phyloP scores from a whole-genome alignment of 2,888 invertebrate genomes.

The Labia minor region DNA sequence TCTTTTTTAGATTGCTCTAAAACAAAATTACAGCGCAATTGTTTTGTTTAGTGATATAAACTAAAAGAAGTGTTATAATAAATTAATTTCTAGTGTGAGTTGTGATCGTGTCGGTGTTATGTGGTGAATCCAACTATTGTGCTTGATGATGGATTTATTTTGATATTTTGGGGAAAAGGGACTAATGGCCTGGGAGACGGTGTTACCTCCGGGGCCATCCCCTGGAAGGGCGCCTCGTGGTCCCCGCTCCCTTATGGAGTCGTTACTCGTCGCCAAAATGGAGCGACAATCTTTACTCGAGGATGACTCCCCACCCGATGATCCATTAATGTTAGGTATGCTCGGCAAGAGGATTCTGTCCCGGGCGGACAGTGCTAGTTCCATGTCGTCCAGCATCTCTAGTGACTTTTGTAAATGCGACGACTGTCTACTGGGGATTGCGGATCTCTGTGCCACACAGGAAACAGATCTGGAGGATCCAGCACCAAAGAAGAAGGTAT shows the following conservation, averaged over 20 bases:
- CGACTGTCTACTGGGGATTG: conserved; percentile 71
- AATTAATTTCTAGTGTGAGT: too few species aligned
- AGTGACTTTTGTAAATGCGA: conserved; percentile 73
- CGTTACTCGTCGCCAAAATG: conserved; percentile 68
- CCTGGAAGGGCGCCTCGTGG: conserved; percentile 34
- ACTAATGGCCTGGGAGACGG: background rate
- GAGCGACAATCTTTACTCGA: conserved; percentile 48
- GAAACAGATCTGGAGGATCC: conserved; percentile 27
- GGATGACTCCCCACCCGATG: background rate
- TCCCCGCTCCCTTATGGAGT: conserved; percentile 71
- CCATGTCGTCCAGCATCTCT: conserved; percentile 51
- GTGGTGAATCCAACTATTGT: too few species aligned
- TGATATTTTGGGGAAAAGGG: too few species aligned
- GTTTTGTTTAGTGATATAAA: too few species aligned
- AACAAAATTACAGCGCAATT: too few species aligned
- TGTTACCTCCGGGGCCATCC: background rate
- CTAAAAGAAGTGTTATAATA: too few species aligned
- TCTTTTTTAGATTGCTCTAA: too few species aligned
- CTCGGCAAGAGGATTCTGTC: background rate
- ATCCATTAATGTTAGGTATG: background rate
- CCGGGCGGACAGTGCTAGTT: conserved; percentile 32
- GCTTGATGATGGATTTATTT: too few species aligned
- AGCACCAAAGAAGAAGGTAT: conserved; percentile 34
- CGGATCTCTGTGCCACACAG: conserved; percentile 50
- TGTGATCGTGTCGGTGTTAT: too few species aligned